A percentile compares a stretch with the other conserved stretches of the same genome.
Conservation (phyloP, 2,113 vertebrate species). For the Trochalopteron elliotii region DNA sequence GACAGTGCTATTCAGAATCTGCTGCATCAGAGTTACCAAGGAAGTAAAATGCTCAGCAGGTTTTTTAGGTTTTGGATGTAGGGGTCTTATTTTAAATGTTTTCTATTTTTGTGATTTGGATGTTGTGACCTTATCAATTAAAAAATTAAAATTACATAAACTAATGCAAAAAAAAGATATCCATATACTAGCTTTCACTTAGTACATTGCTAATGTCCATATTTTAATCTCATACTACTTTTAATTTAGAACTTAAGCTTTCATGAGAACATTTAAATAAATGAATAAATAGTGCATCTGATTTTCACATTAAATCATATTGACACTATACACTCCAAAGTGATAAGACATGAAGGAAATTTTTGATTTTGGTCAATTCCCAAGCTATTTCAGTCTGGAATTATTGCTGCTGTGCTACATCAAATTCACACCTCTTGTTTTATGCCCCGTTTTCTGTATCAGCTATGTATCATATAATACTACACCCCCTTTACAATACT, state of each 20-base stretch:
- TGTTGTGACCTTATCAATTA: neutral
- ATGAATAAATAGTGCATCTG: neutral
- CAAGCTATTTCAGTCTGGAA: neutral
- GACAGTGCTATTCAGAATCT: neutral
- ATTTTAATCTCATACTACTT: neutral
- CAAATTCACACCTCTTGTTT: neutral
- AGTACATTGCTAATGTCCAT: neutral
- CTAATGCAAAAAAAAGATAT: neutral
- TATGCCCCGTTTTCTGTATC: too few species aligned
- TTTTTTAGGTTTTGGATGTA: neutral
- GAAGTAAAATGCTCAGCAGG: neutral
- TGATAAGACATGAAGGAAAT: neutral
- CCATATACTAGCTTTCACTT: neutral
- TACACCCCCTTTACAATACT: neutral
- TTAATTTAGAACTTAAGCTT: neutral
- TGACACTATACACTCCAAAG: neutral
- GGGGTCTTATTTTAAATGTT: neutral
- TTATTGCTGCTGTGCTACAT: neutral
- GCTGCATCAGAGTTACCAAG: neutral
- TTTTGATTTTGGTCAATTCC: neutral
- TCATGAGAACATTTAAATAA: neutral
- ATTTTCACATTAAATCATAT: neutral
- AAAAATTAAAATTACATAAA: neutral
- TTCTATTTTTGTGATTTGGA: neutral
- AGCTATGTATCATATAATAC: neutral